These are phyloP conservation scores for Cantharis rufa DNA, from an alignment of 2,888 invertebrate species.

Conservation along the genomic window DNA sequence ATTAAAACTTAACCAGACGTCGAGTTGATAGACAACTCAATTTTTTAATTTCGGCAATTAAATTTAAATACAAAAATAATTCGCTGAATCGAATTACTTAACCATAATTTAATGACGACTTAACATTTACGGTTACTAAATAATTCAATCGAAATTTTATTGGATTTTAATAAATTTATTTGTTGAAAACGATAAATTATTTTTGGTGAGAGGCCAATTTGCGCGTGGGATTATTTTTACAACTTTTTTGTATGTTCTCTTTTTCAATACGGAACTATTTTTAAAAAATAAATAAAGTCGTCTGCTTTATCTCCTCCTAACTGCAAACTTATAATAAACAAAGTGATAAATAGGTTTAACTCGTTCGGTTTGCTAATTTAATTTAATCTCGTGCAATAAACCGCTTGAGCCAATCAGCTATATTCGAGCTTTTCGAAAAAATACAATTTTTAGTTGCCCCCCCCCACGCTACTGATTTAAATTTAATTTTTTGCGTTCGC, in stretches of 20 bases:
- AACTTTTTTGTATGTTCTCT: neutral
- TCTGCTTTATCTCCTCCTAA: neutral
- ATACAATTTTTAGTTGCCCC: neutral
- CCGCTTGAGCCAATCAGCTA: neutral
- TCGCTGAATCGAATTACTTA: neutral
- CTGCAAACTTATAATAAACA: neutral
- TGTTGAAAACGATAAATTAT: neutral
- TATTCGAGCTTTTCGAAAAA: neutral
- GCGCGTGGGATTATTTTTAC: neutral
- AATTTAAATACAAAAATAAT: conserved; percentile 1
- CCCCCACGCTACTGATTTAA: neutral
- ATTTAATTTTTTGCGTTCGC: neutral
- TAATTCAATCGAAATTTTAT: neutral
- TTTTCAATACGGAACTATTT: neutral
- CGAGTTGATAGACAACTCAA: neutral
- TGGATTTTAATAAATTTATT: neutral
- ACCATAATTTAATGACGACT: neutral
- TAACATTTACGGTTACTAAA: neutral
- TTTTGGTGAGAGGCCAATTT: neutral
- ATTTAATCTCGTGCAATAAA: neutral
- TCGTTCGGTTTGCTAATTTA: neutral
- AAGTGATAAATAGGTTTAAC: neutral
- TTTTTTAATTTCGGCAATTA: neutral
- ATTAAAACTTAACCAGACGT: neutral
- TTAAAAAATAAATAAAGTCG: neutral